Base-by-base conservation (phyloP, 2,888 invertebrate genomes). In the Drosophila helvetica region DNA sequence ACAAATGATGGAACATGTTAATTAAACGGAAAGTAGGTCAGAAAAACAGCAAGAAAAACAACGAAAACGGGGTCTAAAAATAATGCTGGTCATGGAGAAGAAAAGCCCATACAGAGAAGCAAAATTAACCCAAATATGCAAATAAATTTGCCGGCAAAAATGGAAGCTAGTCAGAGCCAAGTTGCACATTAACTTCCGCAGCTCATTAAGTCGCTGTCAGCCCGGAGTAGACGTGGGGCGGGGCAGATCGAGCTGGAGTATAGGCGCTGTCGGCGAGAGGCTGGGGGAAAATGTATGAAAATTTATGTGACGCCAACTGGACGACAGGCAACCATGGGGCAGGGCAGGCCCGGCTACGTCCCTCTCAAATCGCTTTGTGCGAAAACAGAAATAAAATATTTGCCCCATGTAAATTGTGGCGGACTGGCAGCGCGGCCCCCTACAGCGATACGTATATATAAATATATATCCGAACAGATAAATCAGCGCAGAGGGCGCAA, bases 261-360 rank as follows among this genome's bases (percentile, higher is more conserved):
- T 15, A 38, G 12, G 38, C 12, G 15, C 38, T 38, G 15, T 38
- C 38, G 12, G 25, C 25, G 48, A 42, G 52, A 50, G 65, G 75
- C 69, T 70, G 52, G 64, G 64, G 78, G 77, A 63, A 80, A 82
- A 78, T 82, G 57, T 78, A 85, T 76, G 75, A 57, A 82, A 85
- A 85, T 89, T 82, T 85, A 89, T 87, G 86, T 78, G 85, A 89
- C 85, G 85, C 85, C 85, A 85, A 87, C 86, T 89, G 89, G 89
- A 82, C 89, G 88, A 76, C 75, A 75, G 68, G 51, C 55, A 48
- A 55, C 69, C 60, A 25, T 7, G 25, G 25, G 25, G 25, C n/a
- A n/a, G n/a, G n/a, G n/a, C 25, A 25, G 64, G 57, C 73, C 48
- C 59, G 47, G 38, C 47, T 45, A 46, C 9, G 46, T 9, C 45